A percentile compares a stretch with the other conserved stretches of the same genome.
phyloP scores from a whole-genome alignment of 2,797 vertebrate species.

The Peromyscus melanophrys region DNA sequence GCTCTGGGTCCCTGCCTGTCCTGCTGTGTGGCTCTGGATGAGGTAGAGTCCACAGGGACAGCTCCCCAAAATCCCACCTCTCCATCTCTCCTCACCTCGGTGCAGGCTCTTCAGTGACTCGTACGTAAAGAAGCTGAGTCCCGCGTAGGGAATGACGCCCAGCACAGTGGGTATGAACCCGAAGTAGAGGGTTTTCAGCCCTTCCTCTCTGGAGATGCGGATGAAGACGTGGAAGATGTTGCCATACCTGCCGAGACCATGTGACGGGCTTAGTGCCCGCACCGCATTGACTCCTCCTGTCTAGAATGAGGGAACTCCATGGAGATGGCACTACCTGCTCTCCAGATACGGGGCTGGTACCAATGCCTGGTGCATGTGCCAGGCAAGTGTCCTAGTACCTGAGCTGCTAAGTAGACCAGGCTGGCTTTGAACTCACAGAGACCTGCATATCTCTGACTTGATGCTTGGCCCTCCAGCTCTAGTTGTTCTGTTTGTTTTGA shows the following conservation, averaged over 20 bases:
- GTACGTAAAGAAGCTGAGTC: slow-evolving; percentile 98
- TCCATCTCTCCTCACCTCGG: slow-evolving; percentile 90
- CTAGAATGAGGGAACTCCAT: neutral
- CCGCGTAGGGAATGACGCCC: slow-evolving; percentile 96
- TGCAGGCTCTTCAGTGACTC: slow-evolving; percentile 97
- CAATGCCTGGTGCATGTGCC: neutral
- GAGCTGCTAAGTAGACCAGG: neutral
- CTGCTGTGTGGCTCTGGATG: no score
- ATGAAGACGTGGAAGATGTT: slow-evolving; percentile 97
- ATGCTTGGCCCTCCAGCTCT: neutral
- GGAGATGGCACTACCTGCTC: neutral
- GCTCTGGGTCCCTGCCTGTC: neutral
- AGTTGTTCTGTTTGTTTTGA: neutral
- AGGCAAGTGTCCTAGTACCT: neutral
- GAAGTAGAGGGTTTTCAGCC: slow-evolving; percentile 95
- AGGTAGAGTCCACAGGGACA: neutral
- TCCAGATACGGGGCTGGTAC: neutral
- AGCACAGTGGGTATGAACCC: slow-evolving; percentile 97
- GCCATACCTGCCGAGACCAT: slow-evolving; percentile 93
- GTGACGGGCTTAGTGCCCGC: neutral
- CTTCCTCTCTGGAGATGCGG: slow-evolving; percentile 97
- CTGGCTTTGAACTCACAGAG: neutral
- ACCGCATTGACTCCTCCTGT: neutral
- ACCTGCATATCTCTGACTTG: neutral
- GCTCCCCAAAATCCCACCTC: neutral